These are phyloP conservation scores for Caracal caracal DNA, from an alignment of 2,113 vertebrate genomes.

Conservation along the genomic window DNA sequence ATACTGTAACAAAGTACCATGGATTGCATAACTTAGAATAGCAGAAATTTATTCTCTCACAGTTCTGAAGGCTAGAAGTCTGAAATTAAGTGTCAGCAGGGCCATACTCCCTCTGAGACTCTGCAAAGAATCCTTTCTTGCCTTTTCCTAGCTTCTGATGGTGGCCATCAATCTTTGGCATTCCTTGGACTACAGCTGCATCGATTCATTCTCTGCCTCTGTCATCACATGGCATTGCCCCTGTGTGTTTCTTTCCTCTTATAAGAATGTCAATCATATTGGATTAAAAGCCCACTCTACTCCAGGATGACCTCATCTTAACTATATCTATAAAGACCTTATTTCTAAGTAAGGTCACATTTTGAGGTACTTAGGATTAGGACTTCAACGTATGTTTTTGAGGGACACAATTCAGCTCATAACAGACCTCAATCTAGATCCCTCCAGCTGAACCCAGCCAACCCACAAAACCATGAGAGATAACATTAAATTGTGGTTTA, in stretches of 20 bases:
- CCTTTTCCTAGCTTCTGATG: neutral
- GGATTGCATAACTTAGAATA: neutral
- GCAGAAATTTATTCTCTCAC: neutral
- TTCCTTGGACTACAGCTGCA: neutral
- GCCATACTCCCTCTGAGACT: neutral
- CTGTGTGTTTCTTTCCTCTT: neutral
- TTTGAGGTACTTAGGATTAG: neutral
- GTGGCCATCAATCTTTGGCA: too few species aligned
- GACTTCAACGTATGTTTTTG: neutral
- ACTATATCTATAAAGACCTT: neutral
- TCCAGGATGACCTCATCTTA: neutral
- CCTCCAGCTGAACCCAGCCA: neutral
- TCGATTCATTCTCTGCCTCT: neutral
- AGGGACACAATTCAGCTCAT: neutral
- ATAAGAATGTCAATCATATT: neutral
- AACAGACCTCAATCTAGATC: neutral
- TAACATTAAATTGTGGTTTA: neutral
- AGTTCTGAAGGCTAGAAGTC: neutral
- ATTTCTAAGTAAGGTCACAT: slow-evolving; percentile 13
- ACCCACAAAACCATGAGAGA: neutral
- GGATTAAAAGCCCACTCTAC: neutral
- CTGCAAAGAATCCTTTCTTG: neutral
- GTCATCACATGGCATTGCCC: neutral
- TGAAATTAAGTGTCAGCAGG: neutral
- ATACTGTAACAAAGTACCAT: neutral